Evolutionary conservation across 2,888 invertebrate species (phyloP), one percentile per base, ranked within the genome.

Genomic region (Chrysomela aeneicollis): DNA sequence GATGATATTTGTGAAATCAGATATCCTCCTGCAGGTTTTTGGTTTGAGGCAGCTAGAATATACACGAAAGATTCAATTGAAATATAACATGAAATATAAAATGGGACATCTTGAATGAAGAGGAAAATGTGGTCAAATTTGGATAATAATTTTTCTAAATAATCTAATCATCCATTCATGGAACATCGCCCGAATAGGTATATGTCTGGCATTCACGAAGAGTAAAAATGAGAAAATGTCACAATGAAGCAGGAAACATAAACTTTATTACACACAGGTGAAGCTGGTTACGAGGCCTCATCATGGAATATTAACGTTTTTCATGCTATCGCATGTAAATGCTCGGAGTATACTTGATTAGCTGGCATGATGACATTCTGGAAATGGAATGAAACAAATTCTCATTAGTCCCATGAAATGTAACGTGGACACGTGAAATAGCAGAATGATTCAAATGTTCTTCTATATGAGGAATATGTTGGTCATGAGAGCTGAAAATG

Each of bases 281-380:
- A 61, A 64, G 50, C 64, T 68, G 60, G 66, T 70, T 68, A 67
- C 67, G 72, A 72, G 70, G 70, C 67, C 66, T 72, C 71, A 72
- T 73, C 72, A 71, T 71, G 70, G 69, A 73, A 74, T 73, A 71
- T 74, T 71, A 70, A 71, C 62, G 71, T 67, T 69, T 74, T 71
- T 72, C 68, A 70, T 68, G 60, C 61, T 49, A 61, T 54, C 61
- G 61, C 59, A 61, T 61, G 61, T 59, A 64, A 60, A 54, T 59
- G 50, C 58, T 55, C 61, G 55, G 60, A 66, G 55, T 52, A 59
- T 54, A 63, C 65, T 68, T 68, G 63, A 68, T 68, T 63, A 66
- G 60, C 57, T 35, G 26, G 53, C 63, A 60, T 68, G 63, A 68
- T 68, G 68, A 61, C 53, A 65, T 63, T 26, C 59, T 51, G 55